Evolutionary conservation across 2,113 vertebrate species (phyloP).

Genomic region (Scartelaos histophorus): DNA sequence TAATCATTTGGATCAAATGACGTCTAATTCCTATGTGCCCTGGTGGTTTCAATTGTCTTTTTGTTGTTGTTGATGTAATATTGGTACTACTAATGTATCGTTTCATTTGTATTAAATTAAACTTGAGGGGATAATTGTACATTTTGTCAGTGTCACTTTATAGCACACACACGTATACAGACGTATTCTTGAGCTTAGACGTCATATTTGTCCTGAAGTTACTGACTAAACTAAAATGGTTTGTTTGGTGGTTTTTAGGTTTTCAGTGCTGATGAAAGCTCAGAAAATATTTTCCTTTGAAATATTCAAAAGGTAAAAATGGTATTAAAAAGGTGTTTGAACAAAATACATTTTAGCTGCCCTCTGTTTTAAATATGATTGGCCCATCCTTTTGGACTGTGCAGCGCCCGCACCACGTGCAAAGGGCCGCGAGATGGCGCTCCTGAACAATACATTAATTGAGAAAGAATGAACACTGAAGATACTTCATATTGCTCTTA

Average conservation of each 20-base stretch:
- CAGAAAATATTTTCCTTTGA: too few species aligned
- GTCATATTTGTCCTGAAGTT: too few species aligned
- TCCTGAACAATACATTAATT: constrained; percentile 18
- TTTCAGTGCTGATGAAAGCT: too few species aligned
- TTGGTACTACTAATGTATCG: not conserved
- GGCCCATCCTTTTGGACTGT: too few species aligned
- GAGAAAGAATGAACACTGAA: not conserved
- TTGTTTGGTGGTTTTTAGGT: too few species aligned
- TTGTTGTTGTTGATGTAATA: not conserved
- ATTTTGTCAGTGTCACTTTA: not conserved
- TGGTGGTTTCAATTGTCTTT: not conserved
- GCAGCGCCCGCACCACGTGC: too few species aligned
- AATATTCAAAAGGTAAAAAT: too few species aligned
- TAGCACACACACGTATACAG: too few species aligned
- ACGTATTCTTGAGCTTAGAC: not conserved
- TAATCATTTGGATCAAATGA: constrained; percentile 1
- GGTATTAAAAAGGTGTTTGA: too few species aligned
- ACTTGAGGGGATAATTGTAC: not conserved
- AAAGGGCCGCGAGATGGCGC: constrained; percentile 47
- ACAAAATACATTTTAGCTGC: too few species aligned
- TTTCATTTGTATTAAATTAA: not conserved
- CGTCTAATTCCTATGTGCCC: not conserved
- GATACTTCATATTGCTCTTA: not conserved
- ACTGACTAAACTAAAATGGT: too few species aligned
- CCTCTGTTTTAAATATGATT: too few species aligned